Evolutionary conservation across 1,140 invertebrate species (phyloP), one percentile per base, ranked within the genome.

Genomic region (Ditylenchus dipsaci): DNA sequence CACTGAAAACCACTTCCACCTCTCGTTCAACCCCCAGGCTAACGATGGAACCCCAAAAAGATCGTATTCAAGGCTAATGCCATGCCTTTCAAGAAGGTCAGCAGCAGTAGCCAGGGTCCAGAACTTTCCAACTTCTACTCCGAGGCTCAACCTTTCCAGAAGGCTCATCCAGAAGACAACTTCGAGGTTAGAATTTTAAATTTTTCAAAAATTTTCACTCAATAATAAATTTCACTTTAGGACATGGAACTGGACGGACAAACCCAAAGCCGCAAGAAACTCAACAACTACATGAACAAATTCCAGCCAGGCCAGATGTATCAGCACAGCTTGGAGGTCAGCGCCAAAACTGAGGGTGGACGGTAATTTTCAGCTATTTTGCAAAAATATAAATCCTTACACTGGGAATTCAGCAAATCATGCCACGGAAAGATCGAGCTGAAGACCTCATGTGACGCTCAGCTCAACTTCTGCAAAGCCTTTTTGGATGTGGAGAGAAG

Each of bases 1-100:
- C 21, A 75, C 73, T 19, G 74, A 75, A 49, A 75, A 75, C 61
- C 43, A 59, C 58, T 61, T 75, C 21, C 65, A 74, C 62, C n/a
- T 78, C 13, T 38, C 23, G 19, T 76, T 42, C 43, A 30, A 72
- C 26, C 74, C 75, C 19, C 33, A 38, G 11, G 33, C 33, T 11
- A 72, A 21, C n/a, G 5, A 69, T 42, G 68, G 72, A 26, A 53
- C 49, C 38, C 72, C 13, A 63, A 63, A n/a, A 45, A 76, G 30
- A 19, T 75, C 26, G 29, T 60, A 19, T 58, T 74, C 30, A 29
- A 43, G 19, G 33, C 63, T 23, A 49, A 66, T 66, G 38, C 42
- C 26, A 13, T 23, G 58, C 26, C 47, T 19, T 73, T 75, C 66
- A 29, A 75, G 27, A 73, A 74, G 57, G 5, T 53, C 26, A 26